phyloP scores from a whole-genome alignment of 1,140 invertebrate species.

The Physella acuta region DNA sequence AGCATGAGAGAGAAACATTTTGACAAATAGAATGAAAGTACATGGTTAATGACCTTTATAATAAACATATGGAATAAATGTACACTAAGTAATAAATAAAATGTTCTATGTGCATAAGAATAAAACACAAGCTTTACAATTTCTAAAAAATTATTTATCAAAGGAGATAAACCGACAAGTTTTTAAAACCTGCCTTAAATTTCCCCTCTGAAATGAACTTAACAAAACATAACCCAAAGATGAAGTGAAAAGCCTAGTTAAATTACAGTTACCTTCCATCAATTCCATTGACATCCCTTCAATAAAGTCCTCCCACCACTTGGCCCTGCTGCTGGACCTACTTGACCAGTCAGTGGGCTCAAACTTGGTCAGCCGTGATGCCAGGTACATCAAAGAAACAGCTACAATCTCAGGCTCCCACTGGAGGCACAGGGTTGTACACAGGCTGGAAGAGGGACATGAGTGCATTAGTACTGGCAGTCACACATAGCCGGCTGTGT shows the following conservation, averaged over 20 bases:
- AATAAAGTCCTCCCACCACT: conserved; percentile 98
- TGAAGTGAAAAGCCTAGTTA: not conserved
- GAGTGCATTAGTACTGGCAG: not conserved
- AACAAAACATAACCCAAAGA: not conserved
- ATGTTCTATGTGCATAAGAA: too few species aligned
- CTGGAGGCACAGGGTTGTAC: conserved; percentile 93
- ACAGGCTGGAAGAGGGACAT: conserved; percentile 69
- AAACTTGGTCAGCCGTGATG: conserved; percentile 84
- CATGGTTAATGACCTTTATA: too few species aligned
- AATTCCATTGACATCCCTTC: conserved; percentile 94
- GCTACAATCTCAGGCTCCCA: conserved; percentile 99
- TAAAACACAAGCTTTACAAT: too few species aligned
- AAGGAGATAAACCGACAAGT: too few species aligned
- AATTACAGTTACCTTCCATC: conserved; percentile 71
- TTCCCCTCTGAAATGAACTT: too few species aligned
- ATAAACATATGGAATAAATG: too few species aligned
- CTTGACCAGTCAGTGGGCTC: conserved; percentile 85
- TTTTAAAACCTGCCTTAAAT: too few species aligned
- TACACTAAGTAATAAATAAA: too few species aligned
- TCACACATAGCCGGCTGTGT: not conserved
- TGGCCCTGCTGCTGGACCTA: conserved; percentile 68
- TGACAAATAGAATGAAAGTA: too few species aligned
- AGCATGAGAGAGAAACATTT: too few species aligned
- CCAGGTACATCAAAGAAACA: conserved; percentile 94
- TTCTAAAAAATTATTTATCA: not conserved